Evolutionary conservation across 2,113 vertebrate genomes (phyloP).

Genomic region (Camelus dromedarius): DNA sequence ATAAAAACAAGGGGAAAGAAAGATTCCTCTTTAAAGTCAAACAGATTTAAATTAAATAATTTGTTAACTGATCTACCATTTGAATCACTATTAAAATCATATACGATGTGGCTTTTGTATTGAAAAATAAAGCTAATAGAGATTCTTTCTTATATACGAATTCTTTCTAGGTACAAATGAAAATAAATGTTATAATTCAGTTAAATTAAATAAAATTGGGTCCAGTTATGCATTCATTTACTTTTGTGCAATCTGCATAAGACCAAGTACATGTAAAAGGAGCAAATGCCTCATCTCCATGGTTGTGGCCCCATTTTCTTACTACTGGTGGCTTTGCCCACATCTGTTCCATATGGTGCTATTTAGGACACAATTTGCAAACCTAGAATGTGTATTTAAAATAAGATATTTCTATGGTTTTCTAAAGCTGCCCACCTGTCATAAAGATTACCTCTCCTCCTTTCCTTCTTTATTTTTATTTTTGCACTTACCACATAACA

Average conservation of each 20-base stretch:
- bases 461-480: constrained; percentile 28
- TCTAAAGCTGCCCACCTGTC: not conserved
- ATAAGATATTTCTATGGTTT: not conserved
- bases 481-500: not conserved
- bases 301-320: not conserved
- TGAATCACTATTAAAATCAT: constrained; percentile 42
- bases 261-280: not conserved
- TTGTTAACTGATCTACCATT: not conserved
- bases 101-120: not conserved
- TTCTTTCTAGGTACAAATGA: constrained; percentile 17
- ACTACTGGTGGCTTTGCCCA: not conserved
- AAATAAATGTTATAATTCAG: not conserved
- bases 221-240: not conserved
- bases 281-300: not conserved
- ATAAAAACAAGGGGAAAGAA: not conserved
- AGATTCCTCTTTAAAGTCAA: constrained; percentile 43
- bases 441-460: not conserved
- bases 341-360: not conserved
- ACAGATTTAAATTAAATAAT: constrained; percentile 44
- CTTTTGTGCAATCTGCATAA: not conserved
- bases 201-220: constrained; percentile 1
- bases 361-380: not conserved
- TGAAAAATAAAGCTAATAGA: constrained; percentile 2
- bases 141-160: not conserved
- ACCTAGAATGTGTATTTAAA: constrained; percentile 10